Evolutionary conservation across 2,113 vertebrate species (phyloP).

Genomic region (Oreamnos americanus): DNA sequence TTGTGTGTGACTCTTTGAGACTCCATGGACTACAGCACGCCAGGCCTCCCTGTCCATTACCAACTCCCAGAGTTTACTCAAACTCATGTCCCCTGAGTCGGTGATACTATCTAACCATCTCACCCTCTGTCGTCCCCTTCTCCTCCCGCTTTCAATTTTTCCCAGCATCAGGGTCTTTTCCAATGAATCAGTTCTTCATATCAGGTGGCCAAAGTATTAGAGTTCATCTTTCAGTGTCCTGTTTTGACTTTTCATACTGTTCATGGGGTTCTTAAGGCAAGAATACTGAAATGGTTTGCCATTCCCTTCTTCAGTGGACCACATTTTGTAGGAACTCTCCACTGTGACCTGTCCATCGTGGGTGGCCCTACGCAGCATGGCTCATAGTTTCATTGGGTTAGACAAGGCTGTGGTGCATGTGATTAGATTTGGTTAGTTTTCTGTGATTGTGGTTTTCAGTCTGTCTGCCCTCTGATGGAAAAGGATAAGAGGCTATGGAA

Average conservation of each 20-base stretch:
- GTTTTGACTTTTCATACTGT: not conserved
- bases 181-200: not conserved
- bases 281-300: not conserved
- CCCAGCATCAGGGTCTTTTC: not conserved
- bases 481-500: not conserved
- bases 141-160: not conserved
- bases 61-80: not conserved
- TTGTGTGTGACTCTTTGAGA: rapidly evolving
- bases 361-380: not conserved
- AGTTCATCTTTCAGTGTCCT: not conserved
- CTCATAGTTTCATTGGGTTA: not conserved
- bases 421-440: not conserved
- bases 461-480: not conserved
- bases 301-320: not conserved
- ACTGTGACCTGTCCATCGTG: not conserved
- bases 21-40: not conserved
- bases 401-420: not conserved
- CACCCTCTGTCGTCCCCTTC: not conserved
- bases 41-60: not conserved
- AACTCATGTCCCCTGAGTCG: not conserved
- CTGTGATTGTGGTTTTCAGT: not conserved
- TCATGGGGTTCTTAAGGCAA: not conserved
- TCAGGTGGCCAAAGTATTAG: not conserved
- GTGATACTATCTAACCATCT: not conserved
- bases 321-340: not conserved